Conservation (phyloP, 2,888 invertebrate species). For the Hypena proboscidalis region DNA sequence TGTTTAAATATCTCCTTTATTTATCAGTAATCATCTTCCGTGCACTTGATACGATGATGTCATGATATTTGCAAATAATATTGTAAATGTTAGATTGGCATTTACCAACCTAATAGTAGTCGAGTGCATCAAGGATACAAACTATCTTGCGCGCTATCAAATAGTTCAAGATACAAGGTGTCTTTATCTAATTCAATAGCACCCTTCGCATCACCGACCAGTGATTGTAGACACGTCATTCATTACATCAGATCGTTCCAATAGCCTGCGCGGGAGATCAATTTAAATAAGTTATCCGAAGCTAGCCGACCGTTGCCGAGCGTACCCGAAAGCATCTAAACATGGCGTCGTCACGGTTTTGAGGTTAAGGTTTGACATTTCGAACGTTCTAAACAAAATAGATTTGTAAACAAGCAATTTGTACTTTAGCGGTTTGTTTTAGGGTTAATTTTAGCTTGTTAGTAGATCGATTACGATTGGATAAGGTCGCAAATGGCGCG, state of each 20-base stretch:
- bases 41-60: constrained; percentile 24
- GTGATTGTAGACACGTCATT: constrained; percentile 44
- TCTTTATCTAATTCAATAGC: constrained; percentile 70
- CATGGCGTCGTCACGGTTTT: constrained; percentile 82
- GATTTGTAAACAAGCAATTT: constrained; percentile 33
- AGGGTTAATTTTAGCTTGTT: constrained; percentile 53
- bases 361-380: constrained; percentile 85
- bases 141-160: constrained; percentile 55
- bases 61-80: constrained; percentile 11
- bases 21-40: neutral
- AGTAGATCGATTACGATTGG: constrained; percentile 42
- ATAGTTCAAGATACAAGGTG: constrained; percentile 70
- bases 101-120: constrained; percentile 37
- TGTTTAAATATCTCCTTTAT: neutral
- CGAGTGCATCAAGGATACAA: constrained; percentile 48
- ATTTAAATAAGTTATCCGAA: constrained; percentile 54
- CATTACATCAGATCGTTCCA: constrained; percentile 26
- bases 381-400: constrained; percentile 67
- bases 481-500: constrained; percentile 59
- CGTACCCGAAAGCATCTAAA: constrained; percentile 65
- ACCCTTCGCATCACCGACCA: constrained; percentile 57
- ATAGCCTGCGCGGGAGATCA: constrained; percentile 42
- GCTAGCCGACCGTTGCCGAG: constrained; percentile 62
- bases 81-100: constrained; percentile 18
- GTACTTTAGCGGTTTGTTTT: constrained; percentile 39